Evolutionary conservation across 92 coral and sea anemone species (phyloP).

Genomic region (Diadumene lineata): DNA sequence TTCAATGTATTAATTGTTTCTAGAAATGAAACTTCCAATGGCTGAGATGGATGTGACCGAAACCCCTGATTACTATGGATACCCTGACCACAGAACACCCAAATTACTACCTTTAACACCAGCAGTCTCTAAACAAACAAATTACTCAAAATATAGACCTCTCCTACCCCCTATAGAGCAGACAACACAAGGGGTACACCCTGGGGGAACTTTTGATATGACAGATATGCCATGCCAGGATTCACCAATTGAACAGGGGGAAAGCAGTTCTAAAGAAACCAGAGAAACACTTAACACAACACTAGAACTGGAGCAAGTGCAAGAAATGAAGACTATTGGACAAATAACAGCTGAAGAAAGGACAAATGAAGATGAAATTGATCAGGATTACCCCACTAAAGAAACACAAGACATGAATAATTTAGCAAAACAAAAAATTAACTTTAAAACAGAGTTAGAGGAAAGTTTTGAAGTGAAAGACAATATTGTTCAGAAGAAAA

Average conservation of each 20-base stretch:
- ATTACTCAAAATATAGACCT: constrained; percentile 52
- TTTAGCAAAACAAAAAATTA: constrained; percentile 18
- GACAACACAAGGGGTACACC: constrained; percentile 16
- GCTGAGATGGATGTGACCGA: constrained; percentile 49
- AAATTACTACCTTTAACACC: constrained; percentile 67
- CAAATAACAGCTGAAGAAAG: neutral
- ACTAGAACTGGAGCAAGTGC: neutral
- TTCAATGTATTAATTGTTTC: neutral
- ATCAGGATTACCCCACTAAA: neutral
- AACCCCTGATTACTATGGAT: constrained; percentile 23
- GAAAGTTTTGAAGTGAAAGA: constrained; percentile 19
- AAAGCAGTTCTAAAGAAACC: neutral
- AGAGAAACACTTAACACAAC: neutral
- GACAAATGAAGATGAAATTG: neutral
- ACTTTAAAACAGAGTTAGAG: constrained; percentile 29
- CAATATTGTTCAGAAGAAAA: neutral
- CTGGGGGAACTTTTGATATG: neutral
- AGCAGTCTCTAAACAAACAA: constrained; percentile 73
- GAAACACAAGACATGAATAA: neutral
- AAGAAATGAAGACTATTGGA: constrained; percentile 11
- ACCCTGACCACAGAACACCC: constrained; percentile 27
- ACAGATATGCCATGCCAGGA: neutral
- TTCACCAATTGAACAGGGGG: neutral
- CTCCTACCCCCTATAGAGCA: constrained; percentile 55
- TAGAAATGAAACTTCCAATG: constrained; percentile 76